These are phyloP conservation scores for Pristionchus exspectatus DNA, from an alignment of 2,888 invertebrate species.

Conservation along the genomic window DNA sequence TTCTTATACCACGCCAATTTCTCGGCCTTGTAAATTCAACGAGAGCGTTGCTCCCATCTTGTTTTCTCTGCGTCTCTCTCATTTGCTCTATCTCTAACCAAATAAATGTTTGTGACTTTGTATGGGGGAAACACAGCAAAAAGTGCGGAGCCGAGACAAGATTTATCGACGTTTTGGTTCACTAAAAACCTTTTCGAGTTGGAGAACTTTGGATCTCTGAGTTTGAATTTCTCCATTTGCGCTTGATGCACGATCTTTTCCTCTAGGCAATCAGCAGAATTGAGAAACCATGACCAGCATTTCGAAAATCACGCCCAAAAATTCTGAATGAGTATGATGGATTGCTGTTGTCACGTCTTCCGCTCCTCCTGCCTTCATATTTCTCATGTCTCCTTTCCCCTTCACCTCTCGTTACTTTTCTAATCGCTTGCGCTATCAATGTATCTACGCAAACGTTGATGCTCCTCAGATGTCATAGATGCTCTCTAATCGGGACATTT, in stretches of 20 bases:
- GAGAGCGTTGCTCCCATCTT: not conserved
- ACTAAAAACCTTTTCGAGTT: not conserved
- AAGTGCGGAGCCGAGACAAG: constrained; percentile 8
- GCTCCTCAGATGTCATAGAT: not conserved
- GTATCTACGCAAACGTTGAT: constrained; percentile 6
- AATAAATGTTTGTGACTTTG: constrained; percentile 15
- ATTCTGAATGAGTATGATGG: not conserved
- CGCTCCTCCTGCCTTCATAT: not conserved
- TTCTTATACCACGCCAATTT: not conserved
- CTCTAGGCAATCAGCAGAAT: too few species aligned
- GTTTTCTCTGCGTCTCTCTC: not conserved
- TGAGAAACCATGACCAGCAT: too few species aligned
- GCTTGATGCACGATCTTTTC: too few species aligned
- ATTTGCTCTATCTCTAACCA: not conserved
- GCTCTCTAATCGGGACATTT: not conserved
- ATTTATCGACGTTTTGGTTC: constrained; percentile 1
- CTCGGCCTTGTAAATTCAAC: constrained; percentile 46
- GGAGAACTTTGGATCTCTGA: not conserved
- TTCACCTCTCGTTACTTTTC: not conserved
- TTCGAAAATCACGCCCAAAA: not conserved
- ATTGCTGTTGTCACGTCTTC: not conserved
- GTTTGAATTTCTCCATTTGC: too few species aligned
- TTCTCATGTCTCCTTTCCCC: constrained; percentile 12
- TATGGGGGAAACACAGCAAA: not conserved
- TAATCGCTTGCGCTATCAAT: constrained; percentile 37